Base-by-base conservation (phyloP, 2,888 invertebrate species). In the Plebejus melissa region DNA sequence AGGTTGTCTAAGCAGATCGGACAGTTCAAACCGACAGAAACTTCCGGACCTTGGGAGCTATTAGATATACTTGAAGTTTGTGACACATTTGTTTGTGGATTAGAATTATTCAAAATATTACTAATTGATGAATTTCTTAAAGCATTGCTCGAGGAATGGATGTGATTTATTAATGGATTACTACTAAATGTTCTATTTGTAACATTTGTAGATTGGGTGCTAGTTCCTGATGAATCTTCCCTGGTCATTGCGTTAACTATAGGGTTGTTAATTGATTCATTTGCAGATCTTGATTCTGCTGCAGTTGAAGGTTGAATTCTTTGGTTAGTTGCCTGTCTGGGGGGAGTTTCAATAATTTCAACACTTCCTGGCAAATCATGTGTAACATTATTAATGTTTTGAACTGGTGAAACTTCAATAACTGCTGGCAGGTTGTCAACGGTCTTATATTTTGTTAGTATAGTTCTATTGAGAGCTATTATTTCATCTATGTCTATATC, bases 1-100 rank as follows among this genome's bases (percentile, higher is more conserved):
- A 88, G 79, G 72, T 76, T 81, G 1, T 88, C 88, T 82, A 88
- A 82, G 77, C 89, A 89, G 58, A 89, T 88, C 22, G 88, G 88
- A 74, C 89, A 89, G 54, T 86, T 85, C 41, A 70, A 70, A 6
- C 86, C 85, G 75, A 86, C 65, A 74, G 28, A 76, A 71, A 77
- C 77, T 70, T 77, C 57, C 50, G 69, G 22, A 32, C 36, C 32
- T 50, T 41, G 28, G 6, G 11, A n/a, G 46, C 36, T 36, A 6
- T 36, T 74, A 74, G 9, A 4, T 57, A 46, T 58, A 57, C 57
- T 41, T 22, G 36, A 16, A 54, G 74, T 74, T 1, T 46, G 46
- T 71, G 28, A 7, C 5, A 50, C 11, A 54, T 32, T 46, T 0
- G 50, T 1, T 28, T 74, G 36, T 41, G 13, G 41, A 65, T 22